Evolutionary conservation across 2,797 vertebrate species (phyloP).

Genomic region (Thripadectes ignobilis): DNA sequence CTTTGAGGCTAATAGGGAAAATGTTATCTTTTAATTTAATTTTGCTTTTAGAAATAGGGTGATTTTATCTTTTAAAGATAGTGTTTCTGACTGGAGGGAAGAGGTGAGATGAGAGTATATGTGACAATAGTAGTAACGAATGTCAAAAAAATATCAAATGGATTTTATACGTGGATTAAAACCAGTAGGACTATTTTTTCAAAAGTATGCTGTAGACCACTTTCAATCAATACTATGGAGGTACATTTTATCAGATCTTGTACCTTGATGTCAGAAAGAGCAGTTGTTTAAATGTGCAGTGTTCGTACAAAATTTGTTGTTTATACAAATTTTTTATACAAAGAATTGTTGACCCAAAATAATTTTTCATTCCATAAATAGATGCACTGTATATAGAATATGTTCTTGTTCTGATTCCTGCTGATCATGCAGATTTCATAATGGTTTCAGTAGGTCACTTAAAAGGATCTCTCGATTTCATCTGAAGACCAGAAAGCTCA

Average conservation of each 20-base stretch:
- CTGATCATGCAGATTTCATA: background rate
- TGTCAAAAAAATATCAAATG: background rate
- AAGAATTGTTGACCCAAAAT: background rate
- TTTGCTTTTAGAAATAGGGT: slow-evolving; percentile 26
- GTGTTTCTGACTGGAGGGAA: background rate
- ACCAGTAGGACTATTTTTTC: slow-evolving; percentile 55
- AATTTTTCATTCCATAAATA: background rate
- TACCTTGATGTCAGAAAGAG: slow-evolving; percentile 44
- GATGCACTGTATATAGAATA: background rate
- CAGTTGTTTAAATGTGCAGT: slow-evolving; percentile 15
- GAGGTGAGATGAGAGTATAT: background rate
- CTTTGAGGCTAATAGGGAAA: slow-evolving; percentile 2
- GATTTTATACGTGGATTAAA: slow-evolving; percentile 46
- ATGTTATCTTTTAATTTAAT: slow-evolving; percentile 3
- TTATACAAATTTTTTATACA: background rate
- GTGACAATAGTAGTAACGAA: background rate
- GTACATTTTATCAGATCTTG: slow-evolving; percentile 1
- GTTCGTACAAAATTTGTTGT: background rate
- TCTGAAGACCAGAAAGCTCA: background rate
- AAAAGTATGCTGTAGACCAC: slow-evolving; percentile 33
- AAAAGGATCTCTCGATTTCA: background rate
- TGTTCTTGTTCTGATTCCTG: background rate
- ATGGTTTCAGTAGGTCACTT: background rate
- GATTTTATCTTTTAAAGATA: slow-evolving; percentile 33
- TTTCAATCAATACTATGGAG: slow-evolving; percentile 44